Conservation (phyloP, 2,797 vertebrate genomes). For the Furcifer pardalis region DNA sequence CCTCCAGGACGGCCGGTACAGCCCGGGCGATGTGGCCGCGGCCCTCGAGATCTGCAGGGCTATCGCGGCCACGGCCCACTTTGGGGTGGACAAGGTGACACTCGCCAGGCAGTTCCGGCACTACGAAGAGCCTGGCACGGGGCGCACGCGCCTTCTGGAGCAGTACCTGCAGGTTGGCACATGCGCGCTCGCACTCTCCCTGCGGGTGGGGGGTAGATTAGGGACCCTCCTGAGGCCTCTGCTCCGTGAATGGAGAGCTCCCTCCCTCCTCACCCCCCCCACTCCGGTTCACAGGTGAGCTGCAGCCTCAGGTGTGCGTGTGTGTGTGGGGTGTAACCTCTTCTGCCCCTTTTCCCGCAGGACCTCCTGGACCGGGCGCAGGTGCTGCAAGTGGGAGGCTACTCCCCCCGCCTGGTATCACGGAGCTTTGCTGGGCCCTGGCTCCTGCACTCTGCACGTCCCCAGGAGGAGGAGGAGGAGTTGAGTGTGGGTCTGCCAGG, state of each 20-base stretch:
- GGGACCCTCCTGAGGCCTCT: too few species aligned
- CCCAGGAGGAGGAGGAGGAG: conserved; percentile 52
- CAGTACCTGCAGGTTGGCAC: conserved; percentile 86
- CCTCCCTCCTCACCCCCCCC: neutral
- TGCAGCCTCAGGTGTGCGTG: neutral
- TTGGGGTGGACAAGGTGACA: conserved; percentile 76
- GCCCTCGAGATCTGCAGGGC: conserved; percentile 74
- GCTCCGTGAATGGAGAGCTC: too few species aligned
- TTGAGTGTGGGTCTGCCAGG: conserved; percentile 8
- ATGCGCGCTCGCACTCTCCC: too few species aligned
- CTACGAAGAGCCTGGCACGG: conserved; percentile 69
- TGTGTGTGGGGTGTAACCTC: neutral
- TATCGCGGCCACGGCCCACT: conserved; percentile 76
- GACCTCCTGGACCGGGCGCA: conserved; percentile 83
- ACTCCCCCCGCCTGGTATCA: conserved; percentile 82
- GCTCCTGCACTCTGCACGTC: conserved; percentile 79
- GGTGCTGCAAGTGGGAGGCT: conserved; percentile 84
- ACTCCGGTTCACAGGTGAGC: too few species aligned
- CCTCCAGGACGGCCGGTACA: conserved; percentile 71
- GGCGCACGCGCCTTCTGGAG: conserved; percentile 74
- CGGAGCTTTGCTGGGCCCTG: conserved; percentile 81
- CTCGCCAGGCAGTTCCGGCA: conserved; percentile 70
- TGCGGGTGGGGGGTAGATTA: too few species aligned
- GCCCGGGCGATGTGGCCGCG: conserved; percentile 71
- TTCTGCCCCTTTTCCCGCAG: conserved; percentile 64